These are phyloP conservation scores for Riparia riparia DNA, from an alignment of 2,113 vertebrate species.

Conservation along the genomic window DNA sequence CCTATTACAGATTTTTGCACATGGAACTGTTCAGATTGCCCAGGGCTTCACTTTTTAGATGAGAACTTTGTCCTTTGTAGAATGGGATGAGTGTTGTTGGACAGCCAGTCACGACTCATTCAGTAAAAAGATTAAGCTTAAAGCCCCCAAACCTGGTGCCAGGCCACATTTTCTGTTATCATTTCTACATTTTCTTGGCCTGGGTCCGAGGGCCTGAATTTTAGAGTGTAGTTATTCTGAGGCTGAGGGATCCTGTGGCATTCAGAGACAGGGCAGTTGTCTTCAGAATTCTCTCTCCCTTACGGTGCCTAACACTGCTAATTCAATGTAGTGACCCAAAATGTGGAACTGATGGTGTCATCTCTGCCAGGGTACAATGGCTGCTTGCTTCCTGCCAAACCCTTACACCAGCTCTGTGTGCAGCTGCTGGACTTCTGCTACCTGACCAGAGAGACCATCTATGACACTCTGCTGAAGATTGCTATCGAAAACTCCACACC, in stretches of 20 bases:
- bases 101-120: background rate
- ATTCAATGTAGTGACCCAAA: background rate
- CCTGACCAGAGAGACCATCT: conserved; percentile 82
- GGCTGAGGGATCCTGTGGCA: background rate
- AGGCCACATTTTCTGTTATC: background rate
- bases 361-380: conserved; percentile 85
- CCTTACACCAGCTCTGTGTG: conserved; percentile 77
- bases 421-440: conserved; percentile 86
- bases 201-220: background rate
- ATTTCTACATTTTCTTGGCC: background rate
- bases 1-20: fast-evolving
- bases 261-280: background rate
- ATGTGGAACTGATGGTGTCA: background rate
- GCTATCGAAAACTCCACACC: conserved; percentile 79
- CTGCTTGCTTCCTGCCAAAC: conserved; percentile 74
- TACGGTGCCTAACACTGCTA: fast-evolving
- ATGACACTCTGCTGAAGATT: conserved; percentile 79
- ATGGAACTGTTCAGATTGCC: background rate
- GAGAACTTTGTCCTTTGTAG: background rate
- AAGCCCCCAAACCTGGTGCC: background rate
- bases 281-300: background rate
- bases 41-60: background rate
- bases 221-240: background rate
- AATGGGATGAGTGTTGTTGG: background rate
- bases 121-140: background rate